Evolutionary conservation across 64 coral and sea anemone genomes (phyloP), one percentile per base, ranked within the genome.

Genomic region (Montipora sp.): DNA sequence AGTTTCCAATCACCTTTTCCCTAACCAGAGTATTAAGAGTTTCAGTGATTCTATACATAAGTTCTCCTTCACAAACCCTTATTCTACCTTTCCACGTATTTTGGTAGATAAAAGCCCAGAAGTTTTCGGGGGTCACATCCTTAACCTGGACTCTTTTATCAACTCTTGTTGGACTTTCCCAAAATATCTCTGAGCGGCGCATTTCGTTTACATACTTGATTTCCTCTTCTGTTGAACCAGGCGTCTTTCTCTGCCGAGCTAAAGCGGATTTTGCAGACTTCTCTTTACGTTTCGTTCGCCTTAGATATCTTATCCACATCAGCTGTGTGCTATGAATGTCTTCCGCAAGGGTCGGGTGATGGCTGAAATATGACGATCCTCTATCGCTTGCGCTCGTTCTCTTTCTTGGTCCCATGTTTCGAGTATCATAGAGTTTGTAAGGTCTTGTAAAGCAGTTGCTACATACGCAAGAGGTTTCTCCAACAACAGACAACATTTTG

Each of bases 41-140:
- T 27, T 84, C 82, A 4, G 61, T 84, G 24, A 84, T 50, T 70
- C 21, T 84, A 12, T 84, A 84, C 82, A 71, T 84, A 21, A 84
- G 63, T 12, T 84, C 82, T 49, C 82, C 82, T 21, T 84, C 82
- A 11, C 82, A 84, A n/a, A 84, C 82, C 11, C 82, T 84, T 71
- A 84, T 70, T 70, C 82, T 84, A 8, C 82, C 82, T 49, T 84
- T 70, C 82, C 82, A 84, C 4, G 5, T 16, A 45, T 70, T 6
- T 45, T 22, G 44, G n/a, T 84, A 70, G n/a, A 84, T 63, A 49
- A 70, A 84, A 84, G 69, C 63, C 82, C 82, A 84, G 19, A 84
- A 84, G 45, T 84, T 84, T 9, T 48, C 19, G 12, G 14, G 1
- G 4, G 66, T 49, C 61, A 84, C 3, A 71, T 84, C n/a, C 44